Evolutionary conservation across 1,140 invertebrate genomes (phyloP).

Genomic region (Marisa cornuarietis): DNA sequence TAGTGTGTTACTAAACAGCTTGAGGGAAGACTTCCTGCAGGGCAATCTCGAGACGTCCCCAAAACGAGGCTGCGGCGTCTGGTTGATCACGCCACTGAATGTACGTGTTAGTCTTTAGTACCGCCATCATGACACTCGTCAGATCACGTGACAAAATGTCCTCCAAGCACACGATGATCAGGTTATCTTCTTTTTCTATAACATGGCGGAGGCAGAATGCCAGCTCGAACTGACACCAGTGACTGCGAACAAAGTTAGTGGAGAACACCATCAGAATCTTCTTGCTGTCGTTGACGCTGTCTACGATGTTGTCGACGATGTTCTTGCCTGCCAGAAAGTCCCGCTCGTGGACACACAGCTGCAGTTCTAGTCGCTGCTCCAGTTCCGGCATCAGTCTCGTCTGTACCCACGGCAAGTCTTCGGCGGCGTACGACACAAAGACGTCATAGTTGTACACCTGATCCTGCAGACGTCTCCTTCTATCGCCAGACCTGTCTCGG

Average conservation of each 20-base stretch:
- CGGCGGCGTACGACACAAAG: slow-evolving; percentile 22
- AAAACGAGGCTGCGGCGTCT: slow-evolving; percentile 11
- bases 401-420: slow-evolving; percentile 6
- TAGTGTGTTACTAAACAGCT: background rate
- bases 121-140: slow-evolving; percentile 14
- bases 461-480: background rate
- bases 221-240: slow-evolving; percentile 61
- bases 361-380: slow-evolving; percentile 19
- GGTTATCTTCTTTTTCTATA: slow-evolving; percentile 14
- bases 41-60: slow-evolving; percentile 11
- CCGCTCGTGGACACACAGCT: slow-evolving; percentile 49
- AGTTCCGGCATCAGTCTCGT: background rate
- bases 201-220: slow-evolving; percentile 52
- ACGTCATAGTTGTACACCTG: slow-evolving; percentile 27
- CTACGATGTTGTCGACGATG: slow-evolving; percentile 44
- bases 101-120: slow-evolving; percentile 24
- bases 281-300: slow-evolving; percentile 41
- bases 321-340: slow-evolving; percentile 43
- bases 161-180: slow-evolving; percentile 31
- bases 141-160: slow-evolving; percentile 27
- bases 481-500: background rate
- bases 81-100: slow-evolving; percentile 17
- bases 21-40: slow-evolving; percentile 5
- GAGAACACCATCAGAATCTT: slow-evolving; percentile 45
- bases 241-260: slow-evolving; percentile 37